Percentiles rank a stretch among this genome's conserved stretches.
phyloP scores from a whole-genome alignment of 2,113 vertebrate genomes.

The Brachionichthys hirsutus region DNA sequence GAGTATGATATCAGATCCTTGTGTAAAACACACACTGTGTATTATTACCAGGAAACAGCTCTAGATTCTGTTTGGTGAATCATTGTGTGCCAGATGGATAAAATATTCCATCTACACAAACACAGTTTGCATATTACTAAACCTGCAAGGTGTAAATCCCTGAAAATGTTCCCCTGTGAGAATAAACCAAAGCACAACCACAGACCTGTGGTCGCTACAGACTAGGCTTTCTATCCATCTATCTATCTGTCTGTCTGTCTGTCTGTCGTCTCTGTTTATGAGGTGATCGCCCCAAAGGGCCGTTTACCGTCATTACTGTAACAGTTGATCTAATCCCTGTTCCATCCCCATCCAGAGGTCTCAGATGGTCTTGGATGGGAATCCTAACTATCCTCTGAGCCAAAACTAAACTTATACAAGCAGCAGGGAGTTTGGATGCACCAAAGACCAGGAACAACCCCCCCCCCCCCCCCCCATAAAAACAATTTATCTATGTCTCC shows the following conservation, averaged over 20 bases:
- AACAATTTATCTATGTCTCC: no score
- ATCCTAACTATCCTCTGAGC: no score
- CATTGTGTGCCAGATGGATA: slow-evolving; percentile 29
- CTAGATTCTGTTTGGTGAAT: slow-evolving; percentile 43
- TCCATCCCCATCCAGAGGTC: no score
- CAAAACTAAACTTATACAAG: no score
- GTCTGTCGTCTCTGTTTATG: no score
- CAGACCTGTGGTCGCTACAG: slow-evolving; percentile 13
- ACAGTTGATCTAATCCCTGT: no score
- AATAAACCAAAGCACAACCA: slow-evolving; percentile 24
- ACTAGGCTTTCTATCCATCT: slow-evolving; percentile 11
- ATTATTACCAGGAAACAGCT: slow-evolving; percentile 53
- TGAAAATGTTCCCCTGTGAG: slow-evolving; percentile 25
- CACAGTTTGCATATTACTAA: slow-evolving; percentile 41
- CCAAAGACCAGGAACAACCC: no score
- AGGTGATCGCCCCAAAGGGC: no score
- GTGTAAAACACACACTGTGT: slow-evolving; percentile 47
- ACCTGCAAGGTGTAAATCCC: slow-evolving; percentile 20
- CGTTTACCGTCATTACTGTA: no score
- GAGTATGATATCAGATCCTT: slow-evolving; percentile 37
- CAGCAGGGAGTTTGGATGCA: no score
- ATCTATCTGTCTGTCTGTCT: not conserved
- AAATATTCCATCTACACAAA: slow-evolving; percentile 46
- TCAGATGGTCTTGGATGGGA: no score
- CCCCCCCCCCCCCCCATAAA: no score